phyloP scores from a whole-genome alignment of 2,888 invertebrate species.

The Agrenia bidenticulata region DNA sequence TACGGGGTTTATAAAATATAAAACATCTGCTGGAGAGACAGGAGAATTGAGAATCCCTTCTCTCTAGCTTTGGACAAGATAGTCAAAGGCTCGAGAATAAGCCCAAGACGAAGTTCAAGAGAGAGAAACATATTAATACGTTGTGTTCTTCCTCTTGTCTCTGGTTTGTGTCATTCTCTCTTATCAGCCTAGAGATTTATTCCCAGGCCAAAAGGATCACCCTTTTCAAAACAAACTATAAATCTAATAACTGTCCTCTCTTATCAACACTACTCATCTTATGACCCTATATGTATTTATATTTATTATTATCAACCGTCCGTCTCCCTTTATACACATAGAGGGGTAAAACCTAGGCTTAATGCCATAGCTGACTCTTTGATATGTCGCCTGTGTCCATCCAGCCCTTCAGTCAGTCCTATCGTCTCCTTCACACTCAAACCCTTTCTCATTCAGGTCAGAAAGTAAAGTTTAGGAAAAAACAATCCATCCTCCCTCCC shows the following conservation, averaged over 20 bases:
- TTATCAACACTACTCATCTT: constrained; percentile 53
- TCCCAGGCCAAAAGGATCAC: constrained; percentile 46
- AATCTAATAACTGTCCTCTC: constrained; percentile 52
- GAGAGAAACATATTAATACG: constrained; percentile 31
- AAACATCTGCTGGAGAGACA: constrained; percentile 17
- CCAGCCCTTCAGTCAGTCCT: constrained; percentile 35
- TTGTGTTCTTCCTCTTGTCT: constrained; percentile 30
- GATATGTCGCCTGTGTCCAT: constrained; percentile 21
- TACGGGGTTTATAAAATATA: constrained; percentile 23
- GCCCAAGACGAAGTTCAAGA: constrained; percentile 1
- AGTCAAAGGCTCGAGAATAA: constrained; percentile 2
- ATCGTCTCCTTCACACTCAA: constrained; percentile 48
- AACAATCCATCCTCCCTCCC: background rate
- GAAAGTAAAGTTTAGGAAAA: background rate
- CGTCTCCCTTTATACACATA: background rate
- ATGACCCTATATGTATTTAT: constrained; percentile 50
- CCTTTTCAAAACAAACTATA: constrained; percentile 53
- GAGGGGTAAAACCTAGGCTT: background rate
- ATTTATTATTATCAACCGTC: constrained; percentile 35
- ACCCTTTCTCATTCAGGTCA: constrained; percentile 13
- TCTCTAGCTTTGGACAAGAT: too few relatives aligned
- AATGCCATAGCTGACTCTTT: background rate
- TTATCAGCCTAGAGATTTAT: constrained; percentile 49
- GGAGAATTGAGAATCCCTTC: background rate
- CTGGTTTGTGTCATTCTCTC: constrained; percentile 48